A percentile compares a stretch with the other conserved stretches of the same genome.
phyloP scores from a whole-genome alignment of 2,113 vertebrate species.

The Sapayoa aenigma region DNA sequence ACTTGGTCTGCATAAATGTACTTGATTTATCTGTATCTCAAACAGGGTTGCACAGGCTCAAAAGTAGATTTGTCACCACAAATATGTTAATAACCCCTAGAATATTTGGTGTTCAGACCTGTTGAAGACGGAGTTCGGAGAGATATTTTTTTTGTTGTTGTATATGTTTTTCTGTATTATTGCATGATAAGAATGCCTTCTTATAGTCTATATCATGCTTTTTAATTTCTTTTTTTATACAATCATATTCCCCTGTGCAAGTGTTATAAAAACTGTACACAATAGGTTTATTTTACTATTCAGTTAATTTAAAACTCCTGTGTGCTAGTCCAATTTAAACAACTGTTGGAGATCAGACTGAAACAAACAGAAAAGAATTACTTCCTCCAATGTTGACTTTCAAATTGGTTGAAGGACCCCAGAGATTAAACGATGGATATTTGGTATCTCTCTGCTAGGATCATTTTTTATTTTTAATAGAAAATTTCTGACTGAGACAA shows the following conservation, averaged over 20 bases:
- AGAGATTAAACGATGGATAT: constrained; percentile 59
- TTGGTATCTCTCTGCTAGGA: constrained; percentile 54
- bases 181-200: not conserved
- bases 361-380: constrained; percentile 64
- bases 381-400: constrained; percentile 61
- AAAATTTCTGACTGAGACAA: constrained; percentile 71
- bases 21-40: not conserved
- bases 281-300: constrained; percentile 17
- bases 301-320: constrained; percentile 39
- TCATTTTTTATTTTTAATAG: constrained; percentile 72
- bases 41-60: not conserved
- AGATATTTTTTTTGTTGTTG: rapidly evolving
- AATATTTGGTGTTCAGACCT: not conserved
- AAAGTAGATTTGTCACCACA: not conserved
- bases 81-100: not conserved
- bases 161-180: not conserved
- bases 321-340: constrained; percentile 59
- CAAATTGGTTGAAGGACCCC: constrained; percentile 65
- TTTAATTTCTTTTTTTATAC: not conserved
- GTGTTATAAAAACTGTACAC: not conserved
- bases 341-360: constrained; percentile 50
- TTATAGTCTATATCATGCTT: not conserved
- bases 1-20: not conserved
- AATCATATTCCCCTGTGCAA: not conserved
- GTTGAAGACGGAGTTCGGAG: not conserved